Evolutionary conservation across 2,888 invertebrate genomes (phyloP), one percentile per base, ranked within the genome.

Genomic region (Tromatobia lineatoria): DNA sequence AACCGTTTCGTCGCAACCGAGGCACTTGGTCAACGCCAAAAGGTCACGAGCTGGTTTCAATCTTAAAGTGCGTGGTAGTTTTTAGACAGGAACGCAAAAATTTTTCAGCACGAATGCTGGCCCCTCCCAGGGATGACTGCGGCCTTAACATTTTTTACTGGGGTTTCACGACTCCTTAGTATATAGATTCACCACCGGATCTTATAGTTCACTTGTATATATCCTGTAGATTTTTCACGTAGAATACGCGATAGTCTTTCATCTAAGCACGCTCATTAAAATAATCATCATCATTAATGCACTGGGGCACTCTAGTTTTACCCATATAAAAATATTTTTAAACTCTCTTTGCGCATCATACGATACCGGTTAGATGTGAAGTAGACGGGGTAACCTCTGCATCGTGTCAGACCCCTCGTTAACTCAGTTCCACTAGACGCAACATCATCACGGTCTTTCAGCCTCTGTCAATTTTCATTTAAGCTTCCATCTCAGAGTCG

Each of bases 41-140:
- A 66, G 80, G 82, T 83, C 83, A 85, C 77, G 85, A 83, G 78
- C 61, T 54, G 52, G 18, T 75, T 79, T 71, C 83, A 75, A 83
- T 83, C 79, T 75, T 38, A 25, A 71, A 42, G 66, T 59, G 45
- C 66, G 47, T 66, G 57, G 2, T 11, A n/a, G 34, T 25, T 64
- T 45, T 70, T n/a, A 15, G 18, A 34, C 57, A 75, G 15, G 7
- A 38, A 47, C 38, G 57, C 34, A n/a, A 10, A 4, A 57, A 66
- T 50, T 59, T 66, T 71, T 25, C 71, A 29, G 25, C 29, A 66
- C 52, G 10, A 29, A n/a, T 15, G 38, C 10, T 25, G 18, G 13
- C n/a, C 18, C 13, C 34, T 13, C 25, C 45, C 20, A 10, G 6
- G 10, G n/a, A 69, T 38, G 29, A 47, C 18, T 18, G 70, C 23